Evolutionary conservation across 2,113 vertebrate species (phyloP), one percentile per base, ranked within the genome.

Genomic region (Tichodroma muraria): DNA sequence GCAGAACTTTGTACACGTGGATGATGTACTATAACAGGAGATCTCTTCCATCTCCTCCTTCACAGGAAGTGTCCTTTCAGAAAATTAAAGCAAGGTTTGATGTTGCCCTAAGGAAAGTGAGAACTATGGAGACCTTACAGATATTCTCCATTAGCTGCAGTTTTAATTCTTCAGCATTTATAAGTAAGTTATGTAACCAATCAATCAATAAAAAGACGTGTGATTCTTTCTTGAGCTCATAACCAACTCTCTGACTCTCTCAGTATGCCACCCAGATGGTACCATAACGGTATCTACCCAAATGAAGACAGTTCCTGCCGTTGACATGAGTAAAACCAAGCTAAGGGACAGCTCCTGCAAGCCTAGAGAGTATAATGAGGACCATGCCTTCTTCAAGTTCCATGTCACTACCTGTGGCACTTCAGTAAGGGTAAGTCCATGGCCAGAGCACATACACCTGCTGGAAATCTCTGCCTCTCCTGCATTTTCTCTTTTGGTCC

Each of bases 51-150:
- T 84, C 77, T 77, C 22, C 31, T 88, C 68, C 80, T 91, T 78
- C 19, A 20, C 95, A 97, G 97, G 95, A 97, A 59, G 93, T 94
- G 45, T 94, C 94, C 76, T 95, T 97, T 77, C 96, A 97, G 92
- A 96, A 95, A 79, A 96, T 96, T 49, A 81, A 80, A 88, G 78
- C 96, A 77, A 87, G 92, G 54, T 97, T 95, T 88, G 96, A 96
- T 38, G 57, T 97, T 85, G 42, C 52, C 44, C 78, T 97, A 66
- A 95, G 87, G 76, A 97, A 96, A 93, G 37, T 80, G 24, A 93
- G 64, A 76, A 97, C 94, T 40, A 76, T 93, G 81, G 94, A 97
- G 31, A 95, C 28, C 27, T 79, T 96, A 77, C 35, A 97, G 85
- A 89, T 73, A 44, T 97, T 97, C 80, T 97, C 97, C 0, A 3